These are phyloP conservation scores for Acanthosepion pharaonis DNA, from an alignment of 2,888 invertebrate genomes.

Conservation along the genomic window DNA sequence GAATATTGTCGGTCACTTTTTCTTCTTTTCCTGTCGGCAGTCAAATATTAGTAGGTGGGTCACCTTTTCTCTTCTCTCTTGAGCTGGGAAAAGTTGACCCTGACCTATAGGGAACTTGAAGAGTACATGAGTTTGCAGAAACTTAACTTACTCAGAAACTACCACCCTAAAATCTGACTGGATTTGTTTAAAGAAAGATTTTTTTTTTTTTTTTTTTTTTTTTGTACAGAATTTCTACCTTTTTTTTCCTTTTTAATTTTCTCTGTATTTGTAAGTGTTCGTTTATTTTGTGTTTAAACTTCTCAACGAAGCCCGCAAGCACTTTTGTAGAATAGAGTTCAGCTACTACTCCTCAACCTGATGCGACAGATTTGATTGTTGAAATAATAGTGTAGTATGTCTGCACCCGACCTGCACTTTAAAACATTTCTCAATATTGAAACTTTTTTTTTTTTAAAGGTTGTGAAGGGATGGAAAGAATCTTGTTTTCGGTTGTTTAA, in stretches of 20 bases:
- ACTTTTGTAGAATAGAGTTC: too few relatives aligned
- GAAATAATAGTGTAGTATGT: too few relatives aligned
- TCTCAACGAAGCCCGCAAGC: too few relatives aligned
- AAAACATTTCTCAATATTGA: too few relatives aligned
- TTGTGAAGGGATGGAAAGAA: too few relatives aligned
- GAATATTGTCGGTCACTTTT: background rate
- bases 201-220: background rate
- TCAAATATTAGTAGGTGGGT: background rate
- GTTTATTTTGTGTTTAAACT: too few relatives aligned
- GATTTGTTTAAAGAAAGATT: background rate
- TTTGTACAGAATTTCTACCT: background rate
- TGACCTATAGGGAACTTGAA: background rate
- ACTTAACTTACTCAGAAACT: background rate
- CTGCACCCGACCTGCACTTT: too few relatives aligned
- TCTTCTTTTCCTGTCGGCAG: background rate
- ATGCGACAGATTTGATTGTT: too few relatives aligned
- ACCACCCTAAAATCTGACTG: background rate
- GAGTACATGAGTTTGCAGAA: background rate
- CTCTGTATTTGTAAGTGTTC: too few relatives aligned
- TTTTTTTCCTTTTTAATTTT: background rate
- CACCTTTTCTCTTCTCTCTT: background rate
- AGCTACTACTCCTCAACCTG: too few relatives aligned
- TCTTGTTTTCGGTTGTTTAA: too few relatives aligned
- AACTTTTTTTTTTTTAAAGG: too few relatives aligned
- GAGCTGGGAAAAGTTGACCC: background rate